Evolutionary conservation across 2,888 invertebrate species (phyloP), one percentile per base, ranked within the genome.

Genomic region (Diloba caeruleocephala): DNA sequence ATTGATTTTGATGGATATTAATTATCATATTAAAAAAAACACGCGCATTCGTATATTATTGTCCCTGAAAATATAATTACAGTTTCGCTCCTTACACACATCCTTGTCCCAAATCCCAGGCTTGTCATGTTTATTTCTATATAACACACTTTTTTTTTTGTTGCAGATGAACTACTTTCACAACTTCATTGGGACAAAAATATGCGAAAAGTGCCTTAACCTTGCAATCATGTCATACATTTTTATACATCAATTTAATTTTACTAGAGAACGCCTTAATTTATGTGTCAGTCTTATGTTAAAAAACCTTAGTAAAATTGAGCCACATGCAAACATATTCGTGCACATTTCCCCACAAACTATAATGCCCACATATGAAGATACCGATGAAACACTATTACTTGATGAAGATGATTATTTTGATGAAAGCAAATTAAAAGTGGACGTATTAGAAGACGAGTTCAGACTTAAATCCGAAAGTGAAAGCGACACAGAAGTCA

Each of bases 401-500:
- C 7, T 74, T 3, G 69, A 79, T 13, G 77, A 76, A 5, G 51
- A 63, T 7, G 78, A 84, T 6, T 62, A 75, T 17, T 44, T 76
- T 1, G 81, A 84, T 45, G 89, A 88, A 41, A 57, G 59, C 9
- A 78, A 85, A 63, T 44, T 79, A 0, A 82, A 82, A 58, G 64
- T 88, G n/a, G 90, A 90, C 17, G 82, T 90, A 4, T 55, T 93
- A 43, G 92, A 93, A 81, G 92, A 92, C 36, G 92, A 92, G 66
- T 92, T 87, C 65, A 86, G 92, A 75, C 5, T 83, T 0, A 71
- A 86, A 60, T 82, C 85, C 1, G 88, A 84, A 0, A 77, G 80
- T 45, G 87, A 85, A 3, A 62, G 39, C 8, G 82, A 70, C 1
- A n/a, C 29, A 0, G 64, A 71, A 10, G 6, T 2, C 0, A 49